phyloP scores from a whole-genome alignment of 2,888 invertebrate genomes.

The Thecophora atra region DNA sequence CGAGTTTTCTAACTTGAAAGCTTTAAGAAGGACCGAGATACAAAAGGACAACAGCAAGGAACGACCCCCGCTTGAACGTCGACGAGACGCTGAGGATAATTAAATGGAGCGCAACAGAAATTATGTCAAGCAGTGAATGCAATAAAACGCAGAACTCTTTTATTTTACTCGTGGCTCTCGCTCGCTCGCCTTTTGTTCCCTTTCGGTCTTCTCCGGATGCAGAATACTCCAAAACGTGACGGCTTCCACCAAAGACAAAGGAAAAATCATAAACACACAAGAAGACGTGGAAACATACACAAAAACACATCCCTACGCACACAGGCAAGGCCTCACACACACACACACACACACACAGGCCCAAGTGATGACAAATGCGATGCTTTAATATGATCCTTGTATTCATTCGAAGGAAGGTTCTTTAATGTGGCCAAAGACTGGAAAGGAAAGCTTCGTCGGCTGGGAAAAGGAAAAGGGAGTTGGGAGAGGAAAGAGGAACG shows the following conservation, averaged over 20 bases:
- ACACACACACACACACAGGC: background rate
- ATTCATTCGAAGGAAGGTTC: no score
- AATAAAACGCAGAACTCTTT: constrained; percentile 29
- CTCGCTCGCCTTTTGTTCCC: background rate
- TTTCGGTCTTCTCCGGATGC: background rate
- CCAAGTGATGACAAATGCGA: background rate
- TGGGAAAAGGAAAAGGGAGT: background rate
- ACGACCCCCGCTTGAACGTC: background rate
- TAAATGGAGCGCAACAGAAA: constrained; percentile 33
- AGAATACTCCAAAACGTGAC: no score
- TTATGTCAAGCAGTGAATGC: constrained; percentile 33
- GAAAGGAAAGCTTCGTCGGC: no score
- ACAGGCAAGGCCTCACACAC: background rate
- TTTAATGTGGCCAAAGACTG: no score
- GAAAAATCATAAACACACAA: no score
- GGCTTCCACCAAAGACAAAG: no score
- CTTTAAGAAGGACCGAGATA: constrained; percentile 4
- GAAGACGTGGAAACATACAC: no score
- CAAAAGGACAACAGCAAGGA: background rate
- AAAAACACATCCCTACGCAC: background rate
- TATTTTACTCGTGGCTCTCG: background rate
- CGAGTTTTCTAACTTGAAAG: background rate
- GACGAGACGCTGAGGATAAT: constrained; percentile 16
- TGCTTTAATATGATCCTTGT: background rate
- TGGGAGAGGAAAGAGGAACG: background rate